Evolutionary conservation across 1,140 invertebrate genomes (phyloP).

Genomic region (Condylostylus longicornis): DNA sequence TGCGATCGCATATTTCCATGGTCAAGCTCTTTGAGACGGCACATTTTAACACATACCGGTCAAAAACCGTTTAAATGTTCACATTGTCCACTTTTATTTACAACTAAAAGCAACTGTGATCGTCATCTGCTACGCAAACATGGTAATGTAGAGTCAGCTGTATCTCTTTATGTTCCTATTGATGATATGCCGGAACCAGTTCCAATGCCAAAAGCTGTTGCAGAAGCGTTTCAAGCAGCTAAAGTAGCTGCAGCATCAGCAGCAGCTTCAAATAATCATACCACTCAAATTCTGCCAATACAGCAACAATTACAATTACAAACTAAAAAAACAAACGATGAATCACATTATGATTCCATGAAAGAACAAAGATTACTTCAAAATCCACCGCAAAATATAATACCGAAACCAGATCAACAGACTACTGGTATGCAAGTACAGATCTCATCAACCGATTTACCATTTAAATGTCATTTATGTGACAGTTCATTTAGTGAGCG

Average conservation of each 20-base stretch:
- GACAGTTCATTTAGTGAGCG: constrained; percentile 69
- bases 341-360: too few relatives aligned
- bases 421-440: not conserved
- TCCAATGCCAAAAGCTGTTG: constrained; percentile 27
- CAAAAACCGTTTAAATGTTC: constrained; percentile 92
- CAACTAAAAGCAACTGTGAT: constrained; percentile 94
- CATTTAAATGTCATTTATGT: constrained; percentile 86
- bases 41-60: constrained; percentile 86
- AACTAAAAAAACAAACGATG: too few relatives aligned
- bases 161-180: constrained; percentile 29
- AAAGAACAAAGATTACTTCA: too few relatives aligned
- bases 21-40: constrained; percentile 81
- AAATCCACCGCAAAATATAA: constrained; percentile 10
- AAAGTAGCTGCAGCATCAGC: constrained; percentile 8
- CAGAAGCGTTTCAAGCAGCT: constrained; percentile 10
- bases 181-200: constrained; percentile 30
- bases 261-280: constrained; percentile 8
- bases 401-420: constrained; percentile 3
- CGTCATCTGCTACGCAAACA: constrained; percentile 84
- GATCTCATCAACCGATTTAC: constrained; percentile 42
- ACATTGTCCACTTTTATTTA: constrained; percentile 81
- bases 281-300: too few relatives aligned
- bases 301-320: too few relatives aligned
- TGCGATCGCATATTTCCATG: constrained; percentile 89
- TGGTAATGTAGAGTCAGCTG: constrained; percentile 36